Evolutionary conservation across 2,888 invertebrate genomes (phyloP), one percentile per base, ranked within the genome.

Genomic region (Conomelus anceps): DNA sequence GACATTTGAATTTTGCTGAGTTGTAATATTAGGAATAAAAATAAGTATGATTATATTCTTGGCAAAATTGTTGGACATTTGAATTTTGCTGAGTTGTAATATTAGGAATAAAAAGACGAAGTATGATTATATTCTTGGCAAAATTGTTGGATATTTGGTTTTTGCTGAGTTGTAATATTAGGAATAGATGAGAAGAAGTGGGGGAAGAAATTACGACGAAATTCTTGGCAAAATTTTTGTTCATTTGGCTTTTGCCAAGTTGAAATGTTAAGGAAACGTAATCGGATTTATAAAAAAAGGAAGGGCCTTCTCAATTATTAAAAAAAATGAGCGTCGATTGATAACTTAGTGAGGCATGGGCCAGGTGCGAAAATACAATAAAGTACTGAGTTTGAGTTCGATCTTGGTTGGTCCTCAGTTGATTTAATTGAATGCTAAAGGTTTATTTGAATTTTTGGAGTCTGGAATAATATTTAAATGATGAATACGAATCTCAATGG

Each of bases 41-140:
- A 86, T 22, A 22, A 86, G 23, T 23, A 86, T 20, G 86, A 86
- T 6, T 22, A 86, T n/a, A 23, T 86, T 23, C 23, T 86, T 11
- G n/a, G n/a, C 20, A 86, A 86, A 22, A 86, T 86, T 86, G 86
- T 26, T 13, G 26, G 86, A 6, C 86, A 86, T 86, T 86, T 86
- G 26, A 23, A 22, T 20, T 22, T 24, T 22, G 23, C 26, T 23
- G 86, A 86, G 26, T 26, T 86, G 22, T 22, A 86, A 23, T 86
- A 23, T 86, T 86, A 86, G 17, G 26, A 86, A 86, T 7, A 17
- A 17, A 4, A 86, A 86, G 23, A 23, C 22, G 23, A 22, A 86
- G 23, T 23, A 86, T 20, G 86, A 86, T 6, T 22, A 86, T n/a
- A 23, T 86, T 23, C 23, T 86, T 11, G n/a, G n/a, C 20, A 86